Percentiles rank a stretch among this genome's conserved stretches.
These are phyloP conservation scores for Tribolium madens DNA, from an alignment of 1,140 invertebrate species.

Conservation along the genomic window DNA sequence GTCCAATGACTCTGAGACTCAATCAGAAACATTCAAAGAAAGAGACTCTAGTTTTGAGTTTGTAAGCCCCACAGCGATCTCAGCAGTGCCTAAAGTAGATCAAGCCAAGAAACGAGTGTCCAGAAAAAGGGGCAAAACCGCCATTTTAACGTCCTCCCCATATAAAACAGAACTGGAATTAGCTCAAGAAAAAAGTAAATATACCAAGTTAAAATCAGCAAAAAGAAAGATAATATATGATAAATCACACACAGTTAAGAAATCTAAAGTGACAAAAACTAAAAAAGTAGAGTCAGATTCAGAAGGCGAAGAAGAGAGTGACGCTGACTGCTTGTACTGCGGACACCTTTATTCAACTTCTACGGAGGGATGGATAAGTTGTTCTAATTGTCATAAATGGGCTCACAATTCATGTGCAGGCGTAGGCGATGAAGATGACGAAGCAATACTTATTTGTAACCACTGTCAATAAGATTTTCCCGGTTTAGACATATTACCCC, in stretches of 20 bases:
- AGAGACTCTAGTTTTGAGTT: conserved; percentile 1
- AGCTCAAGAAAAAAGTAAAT: conserved; percentile 33
- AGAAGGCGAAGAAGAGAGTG: conserved; percentile 13
- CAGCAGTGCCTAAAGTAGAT: not conserved
- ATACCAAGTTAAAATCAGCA: not conserved
- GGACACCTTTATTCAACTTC: not conserved
- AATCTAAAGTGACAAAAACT: conserved; percentile 34
- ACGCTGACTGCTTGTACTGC: conserved; percentile 3
- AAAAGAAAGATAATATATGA: conserved; percentile 39
- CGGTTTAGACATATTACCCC: too few relatives aligned
- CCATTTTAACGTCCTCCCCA: conserved; percentile 42
- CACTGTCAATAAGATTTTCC: not conserved
- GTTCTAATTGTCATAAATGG: not conserved
- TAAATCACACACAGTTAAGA: conserved; percentile 20
- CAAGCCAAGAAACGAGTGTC: conserved; percentile 18
- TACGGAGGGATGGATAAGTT: not conserved
- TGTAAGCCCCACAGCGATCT: conserved; percentile 10
- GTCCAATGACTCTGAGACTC: not conserved
- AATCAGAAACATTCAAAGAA: not conserved
- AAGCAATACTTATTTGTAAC: not conserved
- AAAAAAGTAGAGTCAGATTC: conserved; percentile 42
- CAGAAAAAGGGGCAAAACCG: conserved; percentile 34
- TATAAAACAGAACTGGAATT: conserved; percentile 44
- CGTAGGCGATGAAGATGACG: not conserved
- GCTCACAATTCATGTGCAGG: conserved; percentile 20